Conservation (phyloP, 2,888 invertebrate species). For the Drosophila aldrichi region DNA sequence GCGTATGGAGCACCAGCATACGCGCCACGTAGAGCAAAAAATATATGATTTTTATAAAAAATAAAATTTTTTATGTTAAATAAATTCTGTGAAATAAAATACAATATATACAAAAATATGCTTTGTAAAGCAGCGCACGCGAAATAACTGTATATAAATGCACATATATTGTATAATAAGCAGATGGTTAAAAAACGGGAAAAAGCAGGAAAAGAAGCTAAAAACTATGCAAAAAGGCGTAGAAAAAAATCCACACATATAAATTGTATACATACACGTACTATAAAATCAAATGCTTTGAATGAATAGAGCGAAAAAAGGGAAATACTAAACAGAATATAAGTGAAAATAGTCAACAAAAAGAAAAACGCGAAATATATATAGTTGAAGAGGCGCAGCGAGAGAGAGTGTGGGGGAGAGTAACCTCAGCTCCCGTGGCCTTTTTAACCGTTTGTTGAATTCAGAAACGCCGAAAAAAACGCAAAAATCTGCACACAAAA, state of each 20-base stretch:
- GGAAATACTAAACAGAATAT: conserved; percentile 30
- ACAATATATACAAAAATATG: conserved; percentile 53
- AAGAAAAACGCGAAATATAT: conserved; percentile 1
- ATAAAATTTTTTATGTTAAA: conserved; percentile 38
- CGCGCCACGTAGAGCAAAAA: conserved; percentile 27
- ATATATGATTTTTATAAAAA: neutral
- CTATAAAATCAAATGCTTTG: conserved; percentile 48
- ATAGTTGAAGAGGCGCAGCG: neutral
- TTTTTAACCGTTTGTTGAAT: conserved; percentile 60
- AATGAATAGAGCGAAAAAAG: conserved; percentile 50
- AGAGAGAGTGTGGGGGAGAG: neutral
- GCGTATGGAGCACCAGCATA: conserved; percentile 22
- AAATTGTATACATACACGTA: conserved; percentile 26
- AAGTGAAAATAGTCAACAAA: conserved; percentile 11
- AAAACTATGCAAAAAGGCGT: conserved; percentile 56
- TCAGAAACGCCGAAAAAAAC: conserved; percentile 21
- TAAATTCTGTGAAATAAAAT: conserved; percentile 43
- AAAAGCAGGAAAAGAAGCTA: conserved; percentile 69
- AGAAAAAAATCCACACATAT: conserved; percentile 16
- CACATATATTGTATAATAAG: conserved; percentile 47
- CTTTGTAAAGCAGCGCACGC: conserved; percentile 42
- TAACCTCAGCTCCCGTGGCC: conserved; percentile 29
- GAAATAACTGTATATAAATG: conserved; percentile 27
- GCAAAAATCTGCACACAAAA: neutral
- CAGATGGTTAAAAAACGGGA: conserved; percentile 45